phyloP scores from a whole-genome alignment of 2,113 vertebrate genomes.

The Apistogramma diplotaenia region DNA sequence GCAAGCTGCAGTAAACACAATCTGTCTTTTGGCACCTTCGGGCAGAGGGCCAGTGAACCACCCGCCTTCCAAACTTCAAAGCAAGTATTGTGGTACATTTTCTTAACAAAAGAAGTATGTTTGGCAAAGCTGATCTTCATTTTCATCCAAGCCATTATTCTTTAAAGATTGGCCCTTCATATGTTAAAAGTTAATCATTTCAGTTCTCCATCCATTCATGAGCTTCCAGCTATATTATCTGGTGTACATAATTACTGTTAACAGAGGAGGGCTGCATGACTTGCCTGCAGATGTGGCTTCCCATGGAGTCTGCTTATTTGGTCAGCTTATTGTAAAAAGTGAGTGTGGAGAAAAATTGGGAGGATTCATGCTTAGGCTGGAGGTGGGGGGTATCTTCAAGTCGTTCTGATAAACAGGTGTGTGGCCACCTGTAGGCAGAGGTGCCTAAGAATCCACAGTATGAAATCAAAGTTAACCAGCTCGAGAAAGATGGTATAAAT shows the following conservation, averaged over 20 bases:
- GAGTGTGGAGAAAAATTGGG: neutral
- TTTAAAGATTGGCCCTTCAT: neutral
- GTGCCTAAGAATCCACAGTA: neutral
- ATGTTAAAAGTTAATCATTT: constrained; percentile 19
- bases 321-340: neutral
- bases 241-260: neutral
- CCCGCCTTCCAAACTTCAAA: neutral
- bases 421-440: neutral
- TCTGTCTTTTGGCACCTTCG: neutral
- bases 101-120: neutral
- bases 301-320: neutral
- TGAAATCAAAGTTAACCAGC: neutral
- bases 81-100: neutral
- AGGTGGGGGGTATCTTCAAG: neutral
- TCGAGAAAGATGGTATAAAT: neutral
- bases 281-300: neutral
- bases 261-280: neutral
- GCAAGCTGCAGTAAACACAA: neutral
- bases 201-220: neutral
- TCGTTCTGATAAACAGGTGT: neutral
- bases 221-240: neutral
- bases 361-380: neutral
- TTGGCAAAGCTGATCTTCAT: neutral
- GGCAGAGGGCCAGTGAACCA: neutral
- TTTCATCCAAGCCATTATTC: neutral